Base-by-base conservation (phyloP, 2,888 invertebrate genomes). In the Hedychridium roseum region DNA sequence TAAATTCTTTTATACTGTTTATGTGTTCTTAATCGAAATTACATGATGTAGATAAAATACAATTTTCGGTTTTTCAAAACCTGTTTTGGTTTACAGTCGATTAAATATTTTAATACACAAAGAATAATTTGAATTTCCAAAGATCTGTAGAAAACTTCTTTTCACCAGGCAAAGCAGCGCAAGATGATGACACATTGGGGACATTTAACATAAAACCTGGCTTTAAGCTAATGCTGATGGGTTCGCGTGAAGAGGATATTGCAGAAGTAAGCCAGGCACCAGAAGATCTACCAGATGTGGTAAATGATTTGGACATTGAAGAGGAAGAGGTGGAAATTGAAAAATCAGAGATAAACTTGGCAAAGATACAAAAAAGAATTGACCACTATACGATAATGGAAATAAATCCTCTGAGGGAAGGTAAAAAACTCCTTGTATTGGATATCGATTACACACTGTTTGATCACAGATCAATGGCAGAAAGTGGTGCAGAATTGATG, bases 401-500 rank as follows among this genome's bases (percentile, higher is more conserved):
- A 47, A 66, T 97, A 23, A 94, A 91, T 79, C 88, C 91, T 41
- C 87, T 94, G 0, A 81, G 97, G 12, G 85, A 87, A 3, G 91
- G 90, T 4, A 97, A 96, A 77, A 94, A 94, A 68, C 81, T 97
- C 7, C 83, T 97, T 0, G 97, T 97, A 0, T 80, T 97, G 39
- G 97, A 97, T 73, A 96, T 97, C 72, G 97, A 97, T 78, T 97
- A 97, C 72, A 97, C 97, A 1, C 80, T 97, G 15, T 97, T 97
- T 74, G 97, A 97, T 81, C 97, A 97, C 76, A 88, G 91, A 78
- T 97, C 97, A 20, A 86, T 90, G 0, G 97, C 96, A 0, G 94
- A 97, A 78, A 88, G 89, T 57, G 91, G 89, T 0, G 84, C 85
- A 12, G 95, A 97, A 79, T 79, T 97, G 41, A 97, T 97, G 96